phyloP scores from a whole-genome alignment of 2,888 invertebrate species.

The Chelonus formosanus region DNA sequence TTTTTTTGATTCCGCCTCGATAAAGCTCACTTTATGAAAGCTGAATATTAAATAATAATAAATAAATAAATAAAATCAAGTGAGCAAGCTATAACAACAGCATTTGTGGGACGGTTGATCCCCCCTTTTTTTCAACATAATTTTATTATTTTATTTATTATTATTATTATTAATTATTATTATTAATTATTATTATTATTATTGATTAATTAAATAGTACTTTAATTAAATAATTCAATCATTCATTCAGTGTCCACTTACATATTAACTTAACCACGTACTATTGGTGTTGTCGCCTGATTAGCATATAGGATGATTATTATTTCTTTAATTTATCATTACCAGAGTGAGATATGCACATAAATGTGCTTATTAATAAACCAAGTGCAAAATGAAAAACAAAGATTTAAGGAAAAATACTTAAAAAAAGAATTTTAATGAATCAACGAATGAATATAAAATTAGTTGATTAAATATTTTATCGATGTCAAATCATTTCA shows the following conservation, averaged over 20 bases:
- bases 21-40: neutral
- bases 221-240: neutral
- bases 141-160: neutral
- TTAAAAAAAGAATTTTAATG: no score
- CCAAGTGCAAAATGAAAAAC: no score
- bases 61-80: slow-evolving; percentile 1
- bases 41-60: no score
- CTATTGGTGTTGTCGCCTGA: no score
- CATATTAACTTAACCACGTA: slow-evolving; percentile 10
- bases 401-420: no score
- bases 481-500: neutral
- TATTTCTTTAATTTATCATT: no score
- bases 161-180: neutral
- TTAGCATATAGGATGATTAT: no score
- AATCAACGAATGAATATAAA: no score
- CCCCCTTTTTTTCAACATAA: neutral
- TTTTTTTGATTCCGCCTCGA: slow-evolving; percentile 25
- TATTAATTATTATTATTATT: slow-evolving; percentile 1
- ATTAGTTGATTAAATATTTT: neutral
- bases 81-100: no score
- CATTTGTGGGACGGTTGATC: slow-evolving; percentile 1
- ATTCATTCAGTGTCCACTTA: slow-evolving; percentile 35
- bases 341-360: no score
- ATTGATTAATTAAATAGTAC: neutral
- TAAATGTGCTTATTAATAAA: no score